Conservation (phyloP, 2,113 vertebrate species). For the Maccullochella peelii region DNA sequence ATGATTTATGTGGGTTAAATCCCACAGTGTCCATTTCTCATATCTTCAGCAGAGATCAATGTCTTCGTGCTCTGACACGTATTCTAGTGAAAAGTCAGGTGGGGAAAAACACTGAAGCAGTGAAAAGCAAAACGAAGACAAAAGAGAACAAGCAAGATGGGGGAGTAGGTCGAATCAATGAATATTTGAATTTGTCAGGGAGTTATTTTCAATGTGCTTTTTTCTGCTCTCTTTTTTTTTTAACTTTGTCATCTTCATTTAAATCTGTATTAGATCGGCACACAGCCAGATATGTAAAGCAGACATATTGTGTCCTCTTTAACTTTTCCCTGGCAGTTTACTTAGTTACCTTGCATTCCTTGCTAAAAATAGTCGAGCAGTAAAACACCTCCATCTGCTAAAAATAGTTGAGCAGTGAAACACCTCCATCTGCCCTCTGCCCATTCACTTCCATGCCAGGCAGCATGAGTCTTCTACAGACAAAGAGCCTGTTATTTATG, state of each 20-base stretch:
- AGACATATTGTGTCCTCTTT: neutral
- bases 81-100: neutral
- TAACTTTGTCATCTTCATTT: neutral
- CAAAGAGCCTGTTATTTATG: conserved; percentile 37
- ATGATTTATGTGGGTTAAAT: conserved; percentile 52
- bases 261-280: neutral
- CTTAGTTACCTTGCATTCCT: neutral
- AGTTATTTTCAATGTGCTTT: neutral
- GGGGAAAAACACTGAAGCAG: neutral
- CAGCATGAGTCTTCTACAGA: neutral
- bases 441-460: neutral
- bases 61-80: conserved; percentile 31
- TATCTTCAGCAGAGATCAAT: conserved; percentile 44
- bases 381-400: conserved; percentile 22
- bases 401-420: conserved; percentile 27
- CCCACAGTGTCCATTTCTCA: conserved; percentile 42
- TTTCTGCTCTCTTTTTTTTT: neutral
- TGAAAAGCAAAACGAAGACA: conserved; percentile 40
- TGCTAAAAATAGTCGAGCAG: neutral
- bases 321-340: neutral
- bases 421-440: conserved; percentile 43
- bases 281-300: neutral
- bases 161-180: neutral
- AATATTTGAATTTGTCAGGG: conserved; percentile 1
- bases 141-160: neutral